phyloP scores from a whole-genome alignment of 1,140 invertebrate genomes.

The Meloidogyne chitwoodi region DNA sequence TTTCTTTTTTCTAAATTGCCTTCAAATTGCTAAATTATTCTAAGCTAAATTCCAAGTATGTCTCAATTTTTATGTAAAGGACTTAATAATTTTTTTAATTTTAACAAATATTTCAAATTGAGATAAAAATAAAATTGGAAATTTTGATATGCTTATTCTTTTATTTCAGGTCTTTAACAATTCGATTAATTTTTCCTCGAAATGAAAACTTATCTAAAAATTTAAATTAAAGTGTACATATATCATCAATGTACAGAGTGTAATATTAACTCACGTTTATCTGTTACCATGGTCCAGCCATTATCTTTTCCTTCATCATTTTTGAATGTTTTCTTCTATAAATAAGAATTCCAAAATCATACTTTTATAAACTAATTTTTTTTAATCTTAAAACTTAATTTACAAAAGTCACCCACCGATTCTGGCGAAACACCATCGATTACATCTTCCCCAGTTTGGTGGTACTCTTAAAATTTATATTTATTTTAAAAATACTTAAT shows the following conservation, averaged over 20 bases:
- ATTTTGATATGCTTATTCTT: background rate
- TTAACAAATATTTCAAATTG: too few relatives aligned
- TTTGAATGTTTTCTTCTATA: background rate
- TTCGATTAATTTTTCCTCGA: conserved; percentile 9
- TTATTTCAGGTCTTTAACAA: background rate
- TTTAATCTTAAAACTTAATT: too few relatives aligned
- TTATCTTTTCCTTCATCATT: background rate
- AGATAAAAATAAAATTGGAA: too few relatives aligned
- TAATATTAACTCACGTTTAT: conserved; percentile 1
- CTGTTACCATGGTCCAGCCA: conserved; percentile 20
- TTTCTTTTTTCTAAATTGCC: background rate
- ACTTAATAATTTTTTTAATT: too few relatives aligned
- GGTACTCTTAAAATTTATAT: background rate
- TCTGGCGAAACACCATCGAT: background rate
- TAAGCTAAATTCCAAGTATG: too few relatives aligned
- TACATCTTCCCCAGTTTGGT: background rate
- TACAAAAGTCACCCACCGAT: too few relatives aligned
- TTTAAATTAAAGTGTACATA: too few relatives aligned
- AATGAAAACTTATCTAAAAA: conserved; percentile 30
- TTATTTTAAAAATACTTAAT: background rate
- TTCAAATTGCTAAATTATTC: background rate
- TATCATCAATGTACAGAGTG: background rate
- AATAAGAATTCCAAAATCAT: background rate
- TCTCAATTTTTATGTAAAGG: too few relatives aligned
- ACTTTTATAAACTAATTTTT: background rate